These are phyloP conservation scores for Protaetia brevitarsis DNA, from an alignment of 1,140 invertebrate species.

Conservation along the genomic window DNA sequence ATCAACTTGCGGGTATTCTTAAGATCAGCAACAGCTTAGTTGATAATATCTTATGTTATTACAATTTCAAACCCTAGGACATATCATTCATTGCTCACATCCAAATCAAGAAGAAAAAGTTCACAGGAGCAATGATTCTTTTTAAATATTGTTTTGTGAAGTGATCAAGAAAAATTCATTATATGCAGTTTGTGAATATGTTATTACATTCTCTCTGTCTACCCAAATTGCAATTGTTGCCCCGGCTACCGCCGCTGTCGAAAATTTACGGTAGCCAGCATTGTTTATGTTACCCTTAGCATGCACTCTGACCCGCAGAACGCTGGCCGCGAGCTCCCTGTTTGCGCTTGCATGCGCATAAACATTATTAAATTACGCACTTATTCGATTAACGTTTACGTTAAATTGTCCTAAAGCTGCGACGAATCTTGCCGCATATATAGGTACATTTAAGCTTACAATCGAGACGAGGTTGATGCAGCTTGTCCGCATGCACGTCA, in stretches of 20 bases:
- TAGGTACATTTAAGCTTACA: neutral
- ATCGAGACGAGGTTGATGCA: neutral
- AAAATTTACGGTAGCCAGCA: neutral
- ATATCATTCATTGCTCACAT: too few relatives aligned
- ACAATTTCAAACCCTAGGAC: too few relatives aligned
- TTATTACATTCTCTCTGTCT: neutral
- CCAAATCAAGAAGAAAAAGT: too few relatives aligned
- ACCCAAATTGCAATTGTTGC: slow-evolving; percentile 20
- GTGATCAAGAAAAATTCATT: too few relatives aligned
- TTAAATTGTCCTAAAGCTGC: neutral
- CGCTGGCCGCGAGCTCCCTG: neutral
- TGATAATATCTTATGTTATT: too few relatives aligned
- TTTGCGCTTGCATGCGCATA: slow-evolving; percentile 11
- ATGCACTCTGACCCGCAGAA: slow-evolving; percentile 24
- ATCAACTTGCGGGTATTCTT: too few relatives aligned
- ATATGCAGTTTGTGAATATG: neutral
- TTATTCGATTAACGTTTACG: slow-evolving; percentile 20
- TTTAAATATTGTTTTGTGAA: too few relatives aligned
- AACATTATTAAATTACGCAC: slow-evolving; percentile 27
- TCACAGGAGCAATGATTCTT: too few relatives aligned
- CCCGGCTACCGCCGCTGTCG: neutral
- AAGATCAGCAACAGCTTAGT: too few relatives aligned
- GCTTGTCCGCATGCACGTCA: neutral
- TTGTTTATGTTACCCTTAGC: neutral
- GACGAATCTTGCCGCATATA: neutral